Base-by-base conservation (phyloP, 2,113 vertebrate genomes). In the Etheostoma cragini region DNA sequence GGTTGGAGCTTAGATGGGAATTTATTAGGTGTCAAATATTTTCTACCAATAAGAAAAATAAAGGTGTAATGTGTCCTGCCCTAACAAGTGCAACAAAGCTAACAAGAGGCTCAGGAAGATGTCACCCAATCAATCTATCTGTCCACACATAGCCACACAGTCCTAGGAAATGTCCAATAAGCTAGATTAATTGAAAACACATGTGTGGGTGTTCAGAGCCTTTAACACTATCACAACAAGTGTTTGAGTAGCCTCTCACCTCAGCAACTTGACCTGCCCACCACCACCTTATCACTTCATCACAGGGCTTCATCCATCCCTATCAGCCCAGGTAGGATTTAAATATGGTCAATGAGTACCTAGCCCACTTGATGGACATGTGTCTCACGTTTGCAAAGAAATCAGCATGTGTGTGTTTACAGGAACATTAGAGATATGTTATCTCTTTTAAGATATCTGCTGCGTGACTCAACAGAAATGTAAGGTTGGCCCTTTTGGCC, bases 271-370 rank as follows among this genome's bases (percentile, higher is more conserved):
- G 12, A 42, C 11, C 49, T 6, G 0, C 26, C 62, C 56, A 2
- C 21, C 47, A 1, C 11, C 1, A 6, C 45, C 8, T 42, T n/a
- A 72, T 74, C n/a, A 17, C n/a, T 19, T 30, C 14, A 50, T 72
- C 50, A 30, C 11, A 63, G 3, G 13, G 6, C 10, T 30, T 50
- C 19, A 13, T 52, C 4, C 1, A 1, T 19, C 21, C 30, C 47
- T 42, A 63, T 82, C 53, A 73, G 63, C 30, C 8, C 42, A 15
- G 60, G 15, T 7, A 30, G 21, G 54, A 64, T 67, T 26, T n/a
- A 6, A 76, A 10, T 42, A 11, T 42, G 38, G 72, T 83, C 58
- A 83, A 74, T 86, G 17, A 87, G 70, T 79, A 66, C 24, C 65
- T 58, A 46, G 19, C 3, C 8, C 5, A 13, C 22, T n/a, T 61